Base-by-base conservation (phyloP, 2,888 invertebrate genomes). In the Dryomyza anilis region DNA sequence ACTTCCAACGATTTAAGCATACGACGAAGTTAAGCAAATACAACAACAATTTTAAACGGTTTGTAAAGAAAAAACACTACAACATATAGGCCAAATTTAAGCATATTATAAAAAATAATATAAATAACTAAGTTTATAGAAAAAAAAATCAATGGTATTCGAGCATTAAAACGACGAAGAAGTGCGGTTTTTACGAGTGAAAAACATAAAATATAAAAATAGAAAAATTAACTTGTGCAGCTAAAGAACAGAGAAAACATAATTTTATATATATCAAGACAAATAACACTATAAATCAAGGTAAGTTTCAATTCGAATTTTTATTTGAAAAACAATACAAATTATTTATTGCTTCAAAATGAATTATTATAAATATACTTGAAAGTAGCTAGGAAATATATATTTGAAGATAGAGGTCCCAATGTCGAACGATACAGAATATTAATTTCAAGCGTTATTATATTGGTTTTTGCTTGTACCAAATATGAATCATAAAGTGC, bases 1-100 rank as follows among this genome's bases (percentile, higher is more conserved):
- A 79, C 81, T 79, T 79, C 81, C 81, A 79, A 79, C 81, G 80
- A 81, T 74, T 80, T 80, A 77, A 74, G 72, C 73, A 72, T 73
- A 77, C 79, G 81, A 80, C 80, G 79, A 80, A 64, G 64, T 60
- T 50, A 52, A 64, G n/a, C n/a, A n/a, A n/a, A n/a, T n/a, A n/a
- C n/a, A n/a, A n/a, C n/a, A n/a, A n/a, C n/a, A 56, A 65, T 69
- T 67, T 67, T 60, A 50, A 36, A 36, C 21, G 33, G 60, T 27
- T 29, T 55, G 23, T 7, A 57, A 25, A 56, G 39, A 4, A 43
- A 39, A 27, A n/a, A 27, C n/a, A 46, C 43, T 27, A 48, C 36
- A 52, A 25, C 33, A 53, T 60, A 66, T 66, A 68, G 63, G 68
- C 65, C 68, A 67, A 70, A 70, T 66, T 68, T 67, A 67, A 67